Evolutionary conservation across 1,140 invertebrate genomes (phyloP).

Genomic region (Chironomus tepperi): DNA sequence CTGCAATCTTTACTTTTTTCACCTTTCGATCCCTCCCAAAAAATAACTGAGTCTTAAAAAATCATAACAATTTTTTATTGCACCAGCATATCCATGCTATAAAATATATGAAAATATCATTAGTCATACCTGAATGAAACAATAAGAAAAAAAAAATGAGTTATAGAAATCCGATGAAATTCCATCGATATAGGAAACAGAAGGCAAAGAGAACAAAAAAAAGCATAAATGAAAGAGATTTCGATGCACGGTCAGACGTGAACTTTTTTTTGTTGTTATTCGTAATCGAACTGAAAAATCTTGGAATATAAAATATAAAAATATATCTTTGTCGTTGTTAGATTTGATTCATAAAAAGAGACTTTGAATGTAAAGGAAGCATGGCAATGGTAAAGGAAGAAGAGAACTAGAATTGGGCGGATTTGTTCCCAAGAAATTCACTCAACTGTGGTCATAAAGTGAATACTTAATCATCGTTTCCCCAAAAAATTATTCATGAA

Average conservation of each 20-base stretch:
- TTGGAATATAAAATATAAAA: too few species aligned
- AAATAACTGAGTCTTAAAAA: background rate
- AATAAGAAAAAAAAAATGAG: background rate
- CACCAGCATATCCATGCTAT: background rate
- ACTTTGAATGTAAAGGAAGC: too few species aligned
- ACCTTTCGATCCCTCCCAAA: background rate
- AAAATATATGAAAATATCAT: slow-evolving; percentile 15
- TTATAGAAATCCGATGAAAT: background rate
- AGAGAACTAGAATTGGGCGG: too few species aligned
- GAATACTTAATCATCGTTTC: too few species aligned
- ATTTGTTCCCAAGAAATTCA: too few species aligned
- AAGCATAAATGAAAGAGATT: background rate
- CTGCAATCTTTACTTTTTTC: too few species aligned
- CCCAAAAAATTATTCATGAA: too few species aligned
- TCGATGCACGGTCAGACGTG: slow-evolving; percentile 17
- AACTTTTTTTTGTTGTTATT: background rate
- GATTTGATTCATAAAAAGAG: too few species aligned
- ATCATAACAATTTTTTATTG: background rate
- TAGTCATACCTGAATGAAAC: slow-evolving; percentile 20
- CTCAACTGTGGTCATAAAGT: too few species aligned
- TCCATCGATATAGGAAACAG: background rate
- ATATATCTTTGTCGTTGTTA: too few species aligned
- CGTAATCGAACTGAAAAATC: background rate
- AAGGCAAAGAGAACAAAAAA: background rate
- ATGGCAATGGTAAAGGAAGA: too few species aligned